phyloP scores from a whole-genome alignment of 1,140 invertebrate species.

The Rhagoletis zephyria region DNA sequence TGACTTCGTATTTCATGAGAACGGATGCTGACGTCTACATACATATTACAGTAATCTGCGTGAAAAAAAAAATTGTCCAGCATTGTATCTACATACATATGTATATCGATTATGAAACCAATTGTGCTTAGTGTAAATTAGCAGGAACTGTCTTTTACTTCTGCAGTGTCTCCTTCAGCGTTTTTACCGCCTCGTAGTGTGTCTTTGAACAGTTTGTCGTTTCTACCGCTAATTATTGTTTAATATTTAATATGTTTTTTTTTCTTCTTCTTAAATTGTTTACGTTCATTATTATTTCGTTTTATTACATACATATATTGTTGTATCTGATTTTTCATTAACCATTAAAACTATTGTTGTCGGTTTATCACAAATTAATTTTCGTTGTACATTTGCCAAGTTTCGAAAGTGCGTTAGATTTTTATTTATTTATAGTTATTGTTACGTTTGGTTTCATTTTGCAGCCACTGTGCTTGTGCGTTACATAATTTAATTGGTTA shows the following conservation, averaged over 20 bases:
- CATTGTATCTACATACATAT: too few species aligned
- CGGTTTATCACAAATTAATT: slow-evolving; percentile 41
- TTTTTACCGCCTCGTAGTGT: slow-evolving; percentile 45
- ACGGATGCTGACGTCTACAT: neutral
- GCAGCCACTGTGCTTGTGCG: slow-evolving; percentile 47
- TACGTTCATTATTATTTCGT: slow-evolving; percentile 32
- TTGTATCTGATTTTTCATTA: slow-evolving; percentile 43
- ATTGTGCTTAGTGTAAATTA: slow-evolving; percentile 1
- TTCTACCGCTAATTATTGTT: slow-evolving; percentile 23
- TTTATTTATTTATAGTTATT: slow-evolving; percentile 39
- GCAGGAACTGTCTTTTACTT: slow-evolving; percentile 46
- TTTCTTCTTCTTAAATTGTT: slow-evolving; percentile 25
- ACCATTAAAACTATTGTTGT: slow-evolving; percentile 52
- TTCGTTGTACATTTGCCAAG: slow-evolving; percentile 44
- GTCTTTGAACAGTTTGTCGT: slow-evolving; percentile 40
- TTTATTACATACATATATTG: slow-evolving; percentile 34
- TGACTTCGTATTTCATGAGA: neutral
- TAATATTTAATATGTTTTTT: neutral
- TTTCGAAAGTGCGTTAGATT: slow-evolving; percentile 45
- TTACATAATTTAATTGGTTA: slow-evolving; percentile 30
- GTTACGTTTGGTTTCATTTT: slow-evolving; percentile 45
- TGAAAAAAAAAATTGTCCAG: too few species aligned
- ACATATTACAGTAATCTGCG: too few species aligned
- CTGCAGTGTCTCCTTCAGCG: slow-evolving; percentile 44
- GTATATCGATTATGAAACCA: neutral